Percentiles rank a stretch among this genome's conserved stretches.
phyloP scores from a whole-genome alignment of 2,888 invertebrate species.

The Diplazon laetatorius region DNA sequence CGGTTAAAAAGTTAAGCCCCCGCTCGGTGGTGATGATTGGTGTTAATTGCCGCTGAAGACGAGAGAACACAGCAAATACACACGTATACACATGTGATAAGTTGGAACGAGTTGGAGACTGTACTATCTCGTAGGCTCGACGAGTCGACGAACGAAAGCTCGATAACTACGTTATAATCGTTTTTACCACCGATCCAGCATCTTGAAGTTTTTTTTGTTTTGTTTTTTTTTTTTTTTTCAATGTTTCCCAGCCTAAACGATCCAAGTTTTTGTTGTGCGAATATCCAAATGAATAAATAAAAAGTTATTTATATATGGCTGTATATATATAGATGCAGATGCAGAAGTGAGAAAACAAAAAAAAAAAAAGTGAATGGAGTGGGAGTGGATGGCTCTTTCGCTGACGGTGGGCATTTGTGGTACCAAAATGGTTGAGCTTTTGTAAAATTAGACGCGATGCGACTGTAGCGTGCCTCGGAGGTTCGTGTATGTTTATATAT shows the following conservation, averaged over 20 bases:
- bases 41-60: conserved; percentile 64
- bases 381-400: too few species aligned
- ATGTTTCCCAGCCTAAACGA: too few species aligned
- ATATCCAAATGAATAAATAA: background rate
- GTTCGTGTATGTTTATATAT: conserved; percentile 2
- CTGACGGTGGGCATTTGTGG: background rate
- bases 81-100: conserved; percentile 56
- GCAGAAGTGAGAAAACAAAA: background rate
- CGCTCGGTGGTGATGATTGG: conserved; percentile 62
- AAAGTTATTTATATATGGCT: background rate
- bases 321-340: background rate
- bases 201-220: too few species aligned
- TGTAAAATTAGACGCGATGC: conserved; percentile 3
- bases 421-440: background rate
- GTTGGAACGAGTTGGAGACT: conserved; percentile 51
- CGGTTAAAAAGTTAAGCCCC: conserved; percentile 20
- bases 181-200: too few species aligned
- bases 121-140: conserved; percentile 57
- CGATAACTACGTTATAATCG: background rate
- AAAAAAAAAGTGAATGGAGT: background rate
- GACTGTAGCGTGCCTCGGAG: background rate
- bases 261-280: too few species aligned
- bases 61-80: conserved; percentile 58
- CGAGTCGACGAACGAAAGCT: conserved; percentile 41
- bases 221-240: too few species aligned